These are phyloP conservation scores for Odontamblyopus lacepedii DNA, from an alignment of 2,797 vertebrate species.

Conservation along the genomic window DNA sequence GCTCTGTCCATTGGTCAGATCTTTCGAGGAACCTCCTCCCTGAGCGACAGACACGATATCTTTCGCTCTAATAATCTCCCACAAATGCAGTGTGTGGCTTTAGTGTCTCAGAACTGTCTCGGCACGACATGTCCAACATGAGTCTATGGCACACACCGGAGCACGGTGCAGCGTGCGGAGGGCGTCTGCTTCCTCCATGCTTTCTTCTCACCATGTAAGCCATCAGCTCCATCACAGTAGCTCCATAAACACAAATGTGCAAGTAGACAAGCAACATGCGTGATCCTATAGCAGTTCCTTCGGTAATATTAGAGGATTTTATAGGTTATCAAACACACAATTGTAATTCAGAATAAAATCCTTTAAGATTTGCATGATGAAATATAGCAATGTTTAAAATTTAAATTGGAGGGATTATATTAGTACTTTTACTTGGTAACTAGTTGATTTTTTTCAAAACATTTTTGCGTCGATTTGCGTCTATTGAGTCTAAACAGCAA, in stretches of 20 bases:
- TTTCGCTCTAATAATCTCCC: slow-evolving; percentile 80
- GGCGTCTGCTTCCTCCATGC: neutral
- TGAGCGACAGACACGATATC: slow-evolving; percentile 70
- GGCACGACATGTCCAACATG: slow-evolving; percentile 57
- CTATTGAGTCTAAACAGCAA: no score
- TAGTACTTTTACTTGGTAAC: neutral
- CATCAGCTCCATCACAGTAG: neutral
- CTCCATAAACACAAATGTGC: neutral
- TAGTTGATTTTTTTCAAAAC: neutral
- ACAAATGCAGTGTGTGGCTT: slow-evolving; percentile 72
- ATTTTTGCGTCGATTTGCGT: neutral
- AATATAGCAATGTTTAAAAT: neutral
- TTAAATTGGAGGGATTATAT: neutral
- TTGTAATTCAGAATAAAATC: neutral
- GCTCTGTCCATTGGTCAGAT: slow-evolving; percentile 52
- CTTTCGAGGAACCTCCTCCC: slow-evolving; percentile 78
- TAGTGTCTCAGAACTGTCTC: slow-evolving; percentile 60
- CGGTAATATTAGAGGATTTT: neutral
- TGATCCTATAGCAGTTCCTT: neutral
- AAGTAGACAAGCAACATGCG: neutral
- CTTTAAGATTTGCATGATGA: neutral
- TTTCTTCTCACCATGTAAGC: neutral
- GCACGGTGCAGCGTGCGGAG: neutral
- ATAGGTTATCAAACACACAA: neutral
- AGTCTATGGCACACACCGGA: slow-evolving; percentile 14